Percentiles rank a stretch among this genome's conserved stretches.
phyloP scores from a whole-genome alignment of 2,113 vertebrate species.

The Istiophorus platypterus region DNA sequence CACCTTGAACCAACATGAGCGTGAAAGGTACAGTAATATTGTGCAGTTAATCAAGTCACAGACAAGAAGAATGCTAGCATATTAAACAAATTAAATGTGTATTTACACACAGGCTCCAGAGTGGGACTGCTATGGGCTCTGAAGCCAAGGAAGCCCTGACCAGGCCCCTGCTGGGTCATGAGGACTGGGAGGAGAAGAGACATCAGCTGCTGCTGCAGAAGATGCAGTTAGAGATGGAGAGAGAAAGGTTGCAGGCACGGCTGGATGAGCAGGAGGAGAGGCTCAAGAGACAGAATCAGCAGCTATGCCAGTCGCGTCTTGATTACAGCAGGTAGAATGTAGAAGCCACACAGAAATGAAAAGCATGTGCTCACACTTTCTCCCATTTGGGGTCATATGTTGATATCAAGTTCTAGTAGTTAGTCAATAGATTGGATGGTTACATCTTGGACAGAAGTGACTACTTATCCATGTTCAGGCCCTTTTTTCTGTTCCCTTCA shows the following conservation, averaged over 20 bases:
- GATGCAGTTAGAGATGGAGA: slow-evolving; percentile 93
- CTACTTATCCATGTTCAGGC: not conserved
- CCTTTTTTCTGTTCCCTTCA: not conserved
- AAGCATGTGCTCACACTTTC: not conserved
- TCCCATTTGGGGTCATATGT: not conserved
- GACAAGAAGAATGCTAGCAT: not conserved
- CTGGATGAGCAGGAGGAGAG: slow-evolving; percentile 91
- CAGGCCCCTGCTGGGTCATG: slow-evolving; percentile 72
- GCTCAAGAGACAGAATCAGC: slow-evolving; percentile 88
- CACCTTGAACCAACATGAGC: slow-evolving; percentile 9
- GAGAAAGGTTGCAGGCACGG: slow-evolving; percentile 89
- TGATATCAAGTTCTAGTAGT: not conserved
- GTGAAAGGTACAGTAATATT: slow-evolving; percentile 53
- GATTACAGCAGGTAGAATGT: slow-evolving; percentile 86
- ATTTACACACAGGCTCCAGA: slow-evolving; percentile 31
- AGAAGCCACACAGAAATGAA: slow-evolving; percentile 2
- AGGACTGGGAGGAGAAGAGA: slow-evolving; percentile 88
- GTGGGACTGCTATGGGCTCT: not conserved
- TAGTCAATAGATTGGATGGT: not conserved
- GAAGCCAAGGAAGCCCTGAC: slow-evolving; percentile 46
- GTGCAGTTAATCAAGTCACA: not conserved
- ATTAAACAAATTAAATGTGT: not conserved
- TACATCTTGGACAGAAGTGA: not conserved
- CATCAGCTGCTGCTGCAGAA: slow-evolving; percentile 92
- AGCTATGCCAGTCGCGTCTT: slow-evolving; percentile 86